Conservation (phyloP, 2,113 vertebrate genomes). For the Cricetomys ansorgei region DNA sequence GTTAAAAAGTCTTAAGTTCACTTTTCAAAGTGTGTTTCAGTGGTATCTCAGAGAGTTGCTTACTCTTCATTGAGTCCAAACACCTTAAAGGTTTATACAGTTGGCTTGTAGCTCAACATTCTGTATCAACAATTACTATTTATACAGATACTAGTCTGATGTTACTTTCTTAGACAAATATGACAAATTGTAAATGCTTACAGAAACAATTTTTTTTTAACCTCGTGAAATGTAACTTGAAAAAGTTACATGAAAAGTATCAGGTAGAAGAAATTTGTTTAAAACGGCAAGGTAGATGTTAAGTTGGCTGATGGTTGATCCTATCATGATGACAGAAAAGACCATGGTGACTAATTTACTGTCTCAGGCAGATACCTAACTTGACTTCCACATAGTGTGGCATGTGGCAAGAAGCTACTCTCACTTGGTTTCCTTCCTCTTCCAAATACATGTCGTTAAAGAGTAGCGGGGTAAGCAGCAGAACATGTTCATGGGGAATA, state of each 20-base stretch:
- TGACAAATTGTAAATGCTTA: background rate
- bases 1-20: background rate
- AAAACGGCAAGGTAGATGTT: background rate
- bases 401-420: background rate
- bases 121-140: no score
- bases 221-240: background rate
- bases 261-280: background rate
- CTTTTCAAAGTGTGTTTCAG: background rate
- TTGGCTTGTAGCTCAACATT: background rate
- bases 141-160: background rate
- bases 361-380: background rate
- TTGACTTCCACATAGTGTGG: fast-evolving
- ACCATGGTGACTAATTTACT: background rate
- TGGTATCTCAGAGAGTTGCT: background rate
- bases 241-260: background rate
- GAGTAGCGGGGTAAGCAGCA: background rate
- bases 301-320: background rate
- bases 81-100: background rate
- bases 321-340: background rate
- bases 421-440: background rate
- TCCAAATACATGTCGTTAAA: background rate
- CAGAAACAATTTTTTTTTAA: background rate
- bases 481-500: background rate
- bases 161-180: background rate
- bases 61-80: background rate